Evolutionary conservation across 2,888 invertebrate species (phyloP).

Genomic region (Myopa tessellatipennis): DNA sequence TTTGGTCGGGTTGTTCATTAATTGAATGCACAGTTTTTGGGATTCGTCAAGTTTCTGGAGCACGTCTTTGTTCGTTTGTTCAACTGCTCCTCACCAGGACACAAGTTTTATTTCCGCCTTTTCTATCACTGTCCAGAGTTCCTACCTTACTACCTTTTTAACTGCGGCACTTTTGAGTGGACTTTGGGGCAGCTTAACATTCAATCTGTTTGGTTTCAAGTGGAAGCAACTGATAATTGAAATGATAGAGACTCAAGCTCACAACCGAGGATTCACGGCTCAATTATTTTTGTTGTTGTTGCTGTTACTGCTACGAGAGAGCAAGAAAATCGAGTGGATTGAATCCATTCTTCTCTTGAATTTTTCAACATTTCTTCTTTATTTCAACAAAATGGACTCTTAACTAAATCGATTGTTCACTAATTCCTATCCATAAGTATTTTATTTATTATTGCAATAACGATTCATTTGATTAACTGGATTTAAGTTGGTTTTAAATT

Average conservation of each 20-base stretch:
- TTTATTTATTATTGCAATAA: too few species aligned
- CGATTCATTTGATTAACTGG: too few species aligned
- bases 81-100: background rate
- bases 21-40: conserved; percentile 22
- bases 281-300: background rate
- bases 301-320: too few species aligned
- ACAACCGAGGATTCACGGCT: background rate
- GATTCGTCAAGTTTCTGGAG: conserved; percentile 3
- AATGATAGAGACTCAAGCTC: conserved; percentile 28
- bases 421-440: too few species aligned
- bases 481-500: too few species aligned
- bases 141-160: background rate
- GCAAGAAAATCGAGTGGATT: too few species aligned
- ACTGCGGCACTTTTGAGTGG: conserved; percentile 16
- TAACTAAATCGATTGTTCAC: too few species aligned
- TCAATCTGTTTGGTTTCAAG: conserved; percentile 36
- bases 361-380: too few species aligned
- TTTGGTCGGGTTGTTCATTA: conserved; percentile 14
- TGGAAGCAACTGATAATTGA: conserved; percentile 35
- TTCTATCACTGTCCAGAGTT: background rate
- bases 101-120: background rate
- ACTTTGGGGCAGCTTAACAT: conserved; percentile 30
- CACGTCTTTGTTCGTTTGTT: conserved; percentile 19
- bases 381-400: too few species aligned
- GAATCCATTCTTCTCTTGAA: too few species aligned